Percentiles rank a stretch among this genome's conserved stretches.
These are phyloP conservation scores for Pyxicephalus adspersus DNA, from an alignment of 2,113 vertebrate species.

Conservation along the genomic window DNA sequence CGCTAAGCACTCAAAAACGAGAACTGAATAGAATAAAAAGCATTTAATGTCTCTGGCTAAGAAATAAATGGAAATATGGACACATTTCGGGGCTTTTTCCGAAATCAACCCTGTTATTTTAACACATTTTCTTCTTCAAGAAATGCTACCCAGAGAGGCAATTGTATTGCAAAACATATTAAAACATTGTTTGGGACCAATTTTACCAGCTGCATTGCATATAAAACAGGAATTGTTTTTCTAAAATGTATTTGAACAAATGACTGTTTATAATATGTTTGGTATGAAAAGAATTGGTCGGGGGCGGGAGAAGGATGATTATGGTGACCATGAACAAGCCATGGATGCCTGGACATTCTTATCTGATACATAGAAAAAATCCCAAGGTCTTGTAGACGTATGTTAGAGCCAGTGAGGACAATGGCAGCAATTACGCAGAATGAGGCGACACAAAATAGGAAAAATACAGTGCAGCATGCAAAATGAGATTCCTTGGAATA, in stretches of 20 bases:
- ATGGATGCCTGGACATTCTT: no score
- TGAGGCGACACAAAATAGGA: no score
- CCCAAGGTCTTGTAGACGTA: no score
- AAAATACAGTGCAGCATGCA: no score
- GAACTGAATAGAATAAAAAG: constrained; percentile 11
- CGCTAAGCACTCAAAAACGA: not conserved
- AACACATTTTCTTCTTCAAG: not conserved
- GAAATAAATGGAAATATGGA: not conserved
- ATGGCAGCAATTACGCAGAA: no score
- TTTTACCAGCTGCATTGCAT: not conserved
- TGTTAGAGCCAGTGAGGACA: no score
- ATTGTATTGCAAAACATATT: not conserved
- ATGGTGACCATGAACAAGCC: not conserved
- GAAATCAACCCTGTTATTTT: not conserved
- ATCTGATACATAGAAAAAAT: no score
- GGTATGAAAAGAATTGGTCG: not conserved
- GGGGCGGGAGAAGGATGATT: not conserved
- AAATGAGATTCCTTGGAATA: no score
- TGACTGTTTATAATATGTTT: not conserved
- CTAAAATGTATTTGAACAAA: not conserved
- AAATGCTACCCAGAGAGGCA: not conserved
- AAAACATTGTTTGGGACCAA: not conserved
- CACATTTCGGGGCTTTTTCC: not conserved
- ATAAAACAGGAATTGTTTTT: constrained; percentile 12
- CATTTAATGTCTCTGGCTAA: constrained; percentile 12